Conservation (phyloP, 2,888 invertebrate genomes). For the Orchesellides sinensis region DNA sequence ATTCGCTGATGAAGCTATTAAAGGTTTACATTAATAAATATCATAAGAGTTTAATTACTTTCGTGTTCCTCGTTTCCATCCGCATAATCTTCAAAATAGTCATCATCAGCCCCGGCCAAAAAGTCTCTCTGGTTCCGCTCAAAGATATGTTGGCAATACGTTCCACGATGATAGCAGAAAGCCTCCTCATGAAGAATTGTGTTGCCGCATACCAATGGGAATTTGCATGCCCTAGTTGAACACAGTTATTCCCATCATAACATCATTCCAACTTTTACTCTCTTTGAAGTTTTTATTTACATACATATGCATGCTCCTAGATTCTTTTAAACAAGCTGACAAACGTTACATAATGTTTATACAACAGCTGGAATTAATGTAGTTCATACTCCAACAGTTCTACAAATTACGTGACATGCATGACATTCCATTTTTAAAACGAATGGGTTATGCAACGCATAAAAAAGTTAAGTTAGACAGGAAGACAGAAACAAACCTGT, state of each 20-base stretch:
- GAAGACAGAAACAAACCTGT: constrained; percentile 79
- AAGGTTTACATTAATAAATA: neutral
- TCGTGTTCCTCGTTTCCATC: constrained; percentile 26
- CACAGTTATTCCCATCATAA: constrained; percentile 25
- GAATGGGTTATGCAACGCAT: neutral
- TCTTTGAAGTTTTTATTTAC: neutral
- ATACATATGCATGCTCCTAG: neutral
- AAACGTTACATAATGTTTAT: neutral
- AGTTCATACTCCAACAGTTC: neutral
- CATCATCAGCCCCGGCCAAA: constrained; percentile 62
- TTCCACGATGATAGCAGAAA: constrained; percentile 89
- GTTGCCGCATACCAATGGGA: constrained; percentile 85
- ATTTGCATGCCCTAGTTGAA: constrained; percentile 84
- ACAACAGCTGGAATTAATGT: neutral
- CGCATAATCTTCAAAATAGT: constrained; percentile 53
- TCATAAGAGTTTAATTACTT: constrained; percentile 20
- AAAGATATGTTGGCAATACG: constrained; percentile 83
- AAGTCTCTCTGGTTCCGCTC: constrained; percentile 69
- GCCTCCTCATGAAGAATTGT: constrained; percentile 89
- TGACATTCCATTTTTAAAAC: neutral
- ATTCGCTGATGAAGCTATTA: neutral
- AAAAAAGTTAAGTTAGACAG: too few relatives aligned
- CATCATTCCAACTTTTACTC: neutral
- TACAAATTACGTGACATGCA: neutral
- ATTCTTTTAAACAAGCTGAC: too few relatives aligned